Base-by-base conservation (phyloP, 2,888 invertebrate genomes). In the Amiota minor region DNA sequence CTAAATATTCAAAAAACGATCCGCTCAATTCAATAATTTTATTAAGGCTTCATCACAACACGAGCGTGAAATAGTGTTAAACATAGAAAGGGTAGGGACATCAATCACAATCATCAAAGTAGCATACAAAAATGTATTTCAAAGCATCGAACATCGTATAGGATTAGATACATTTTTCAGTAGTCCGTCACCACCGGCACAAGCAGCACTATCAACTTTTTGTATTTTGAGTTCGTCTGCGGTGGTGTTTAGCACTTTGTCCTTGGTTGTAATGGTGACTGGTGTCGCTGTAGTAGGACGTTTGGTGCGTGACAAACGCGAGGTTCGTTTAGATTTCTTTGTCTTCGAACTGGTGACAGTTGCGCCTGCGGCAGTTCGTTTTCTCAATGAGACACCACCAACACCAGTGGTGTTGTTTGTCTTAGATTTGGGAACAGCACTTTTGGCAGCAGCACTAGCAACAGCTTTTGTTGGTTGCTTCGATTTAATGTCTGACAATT, bases 261-360 rank as follows among this genome's bases (percentile, higher is more conserved):
- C 35, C 6, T 35, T 35, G 35, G 35, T 35, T 35, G 35, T 35
- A 35, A 35, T 35, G 6, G 35, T 6, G 6, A 35, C 35, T 70
- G 10, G 53, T 65, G 14, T 74, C 77, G 20, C 62, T 56, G 23
- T 65, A 61, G 11, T 23, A 45, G 45, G 35, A 62, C 62, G 62
- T 62, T 45, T 45, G 1, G 9, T 45, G 12, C n/a, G 14, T 35
- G 35, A 10, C 50, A 50, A 53, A 53, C 23, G 23, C 62, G 53
- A 53, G 3, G 18, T 14, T 23, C 62, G 9, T 3, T 35, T 35
- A 35, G 45, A 62, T 23, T 59, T 35, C 9, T 62, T 65, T 18
- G 65, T 65, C 10, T 16, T 23, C 16, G 67, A 23, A 9, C 0
- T n/a, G 23, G 14, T 67, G 49, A 8, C 20, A 20, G 18, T 6